Percentiles rank a stretch among this genome's conserved stretches.
phyloP scores from a whole-genome alignment of 2,888 invertebrate genomes.

The Chrysolina oricalcia region DNA sequence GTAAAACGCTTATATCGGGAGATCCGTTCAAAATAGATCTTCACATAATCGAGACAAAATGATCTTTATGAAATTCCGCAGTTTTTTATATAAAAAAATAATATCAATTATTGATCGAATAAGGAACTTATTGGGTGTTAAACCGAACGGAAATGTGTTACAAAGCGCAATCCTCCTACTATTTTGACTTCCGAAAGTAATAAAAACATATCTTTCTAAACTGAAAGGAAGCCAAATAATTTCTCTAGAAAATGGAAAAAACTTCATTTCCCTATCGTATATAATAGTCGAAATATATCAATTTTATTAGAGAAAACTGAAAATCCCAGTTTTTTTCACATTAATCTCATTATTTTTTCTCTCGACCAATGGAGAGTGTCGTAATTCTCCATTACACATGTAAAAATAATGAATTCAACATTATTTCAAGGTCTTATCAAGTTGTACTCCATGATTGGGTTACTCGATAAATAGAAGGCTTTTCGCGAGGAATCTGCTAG shows the following conservation, averaged over 20 bases:
- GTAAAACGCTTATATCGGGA: conserved; percentile 27
- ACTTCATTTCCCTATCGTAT: conserved; percentile 17
- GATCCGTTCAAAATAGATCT: conserved; percentile 26
- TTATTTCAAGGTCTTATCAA: no score
- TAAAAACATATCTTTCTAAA: conserved; percentile 17
- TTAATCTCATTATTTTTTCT: conserved; percentile 17
- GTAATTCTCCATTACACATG: conserved; percentile 12
- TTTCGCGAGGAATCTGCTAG: conserved; percentile 16
- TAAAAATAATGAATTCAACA: no score
- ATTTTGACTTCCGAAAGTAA: conserved; percentile 9
- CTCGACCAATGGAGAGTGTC: conserved; percentile 14
- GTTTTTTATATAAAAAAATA: conserved; percentile 24
- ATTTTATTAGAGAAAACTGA: conserved; percentile 6
- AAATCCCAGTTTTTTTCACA: conserved; percentile 21
- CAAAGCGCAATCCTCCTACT: conserved; percentile 6
- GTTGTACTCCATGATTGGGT: conserved; percentile 12
- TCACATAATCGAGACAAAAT: conserved; percentile 23
- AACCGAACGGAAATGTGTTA: background rate
- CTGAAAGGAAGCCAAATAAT: conserved; percentile 21
- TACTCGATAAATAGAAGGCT: conserved; percentile 9
- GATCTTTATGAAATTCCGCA: conserved; percentile 20
- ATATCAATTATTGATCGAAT: conserved; percentile 15
- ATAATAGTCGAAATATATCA: conserved; percentile 18
- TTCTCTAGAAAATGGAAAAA: conserved; percentile 22
- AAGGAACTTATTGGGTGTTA: conserved; percentile 18